Base-by-base conservation (phyloP, 1,140 invertebrate species). In the Sweltsa coloradensis region DNA sequence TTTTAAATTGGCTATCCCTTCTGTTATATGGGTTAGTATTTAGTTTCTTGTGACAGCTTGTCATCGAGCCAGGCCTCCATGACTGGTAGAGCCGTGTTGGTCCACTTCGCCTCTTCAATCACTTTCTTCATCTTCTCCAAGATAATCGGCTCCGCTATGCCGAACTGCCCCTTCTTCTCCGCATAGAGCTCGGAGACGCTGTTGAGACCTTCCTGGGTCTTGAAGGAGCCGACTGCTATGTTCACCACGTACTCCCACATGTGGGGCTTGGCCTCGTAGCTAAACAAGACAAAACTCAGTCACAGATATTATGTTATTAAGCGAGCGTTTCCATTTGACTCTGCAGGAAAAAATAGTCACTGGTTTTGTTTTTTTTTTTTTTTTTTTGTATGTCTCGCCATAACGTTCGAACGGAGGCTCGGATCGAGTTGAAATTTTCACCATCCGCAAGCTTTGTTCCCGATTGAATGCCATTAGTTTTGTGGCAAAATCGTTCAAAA, bases 201-300 rank as follows among this genome's bases (percentile, higher is more conserved):
- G 27, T 81, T 71, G 19, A 81, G 65, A 7, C 81, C 82, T 49
- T 77, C 72, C 56, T 83, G 72, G 0, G 79, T 83, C 25, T 76
- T 80, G 57, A 85, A 85, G 9, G 73, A 71, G 0, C 75, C 78
- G 0, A 80, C 82, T 0, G 81, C 79, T 7, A 76, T 76, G 37
- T 76, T 74, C 11, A 85, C 74, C 4, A 85, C 63, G 54, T 72
- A 78, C 45, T 82, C 75, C 83, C 83, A 86, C 11, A 85, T 59
- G 53, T 78, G 75, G 0, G 74, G 74, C 56, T 78, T 80, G 21
- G 72, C 72, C 41, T 72, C 64, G 54, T 82, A 77, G 57, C 79
- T 82, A 53, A 50, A 62, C 11, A 9, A 37, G 16, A n/a, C n/a
- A n/a, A n/a, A n/a, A n/a, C n/a, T n/a, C n/a, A n/a, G n/a, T n/a